Evolutionary conservation across 2,888 invertebrate genomes (phyloP).

Genomic region (Stramonita haemastoma): DNA sequence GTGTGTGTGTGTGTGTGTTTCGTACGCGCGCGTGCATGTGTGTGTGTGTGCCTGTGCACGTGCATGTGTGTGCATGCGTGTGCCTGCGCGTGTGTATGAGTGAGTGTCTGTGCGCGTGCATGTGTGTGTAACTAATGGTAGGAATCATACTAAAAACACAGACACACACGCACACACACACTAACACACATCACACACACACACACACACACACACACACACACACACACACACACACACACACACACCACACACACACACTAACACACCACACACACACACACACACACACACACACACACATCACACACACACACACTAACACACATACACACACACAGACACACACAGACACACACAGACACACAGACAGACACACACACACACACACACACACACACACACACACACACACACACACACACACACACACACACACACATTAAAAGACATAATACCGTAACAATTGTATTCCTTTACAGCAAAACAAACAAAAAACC

Average conservation of each 20-base stretch:
- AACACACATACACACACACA: neutral
- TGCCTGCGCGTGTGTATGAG: conserved; percentile 6
- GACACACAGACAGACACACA: neutral
- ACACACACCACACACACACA: no score
- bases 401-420: neutral
- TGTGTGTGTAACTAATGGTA: no score
- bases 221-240: no score
- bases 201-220: no score
- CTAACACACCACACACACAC: neutral
- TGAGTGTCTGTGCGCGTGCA: no score
- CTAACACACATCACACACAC: no score
- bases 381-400: neutral
- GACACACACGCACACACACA: no score
- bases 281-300: neutral
- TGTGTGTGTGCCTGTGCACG: neutral
- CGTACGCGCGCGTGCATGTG: no score
- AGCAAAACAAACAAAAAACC: no score
- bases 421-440: neutral
- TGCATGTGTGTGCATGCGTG: neutral
- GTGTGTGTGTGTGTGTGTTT: neutral
- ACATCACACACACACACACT: neutral
- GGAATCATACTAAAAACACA: no score
- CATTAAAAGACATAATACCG: no score
- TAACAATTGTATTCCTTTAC: no score
- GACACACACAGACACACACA: neutral